phyloP scores from a whole-genome alignment of 2,888 invertebrate genomes.

The Eucera pruinosa region DNA sequence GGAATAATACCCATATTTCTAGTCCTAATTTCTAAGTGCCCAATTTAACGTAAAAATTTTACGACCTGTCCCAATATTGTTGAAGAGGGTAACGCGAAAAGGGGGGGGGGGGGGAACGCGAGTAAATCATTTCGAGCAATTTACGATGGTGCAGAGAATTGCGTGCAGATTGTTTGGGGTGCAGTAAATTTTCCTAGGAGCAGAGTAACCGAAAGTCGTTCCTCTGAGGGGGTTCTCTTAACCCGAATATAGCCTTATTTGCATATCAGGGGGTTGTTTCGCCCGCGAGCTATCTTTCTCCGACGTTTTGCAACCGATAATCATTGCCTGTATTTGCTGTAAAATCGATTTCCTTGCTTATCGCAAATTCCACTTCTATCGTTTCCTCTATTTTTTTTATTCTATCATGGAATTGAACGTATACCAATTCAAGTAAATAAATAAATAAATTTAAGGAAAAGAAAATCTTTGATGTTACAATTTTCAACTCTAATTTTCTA shows the following conservation, averaged over 20 bases:
- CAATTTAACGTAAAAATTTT: neutral
- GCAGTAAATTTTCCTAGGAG: conserved; percentile 58
- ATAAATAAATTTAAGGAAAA: too few species aligned
- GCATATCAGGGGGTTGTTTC: conserved; percentile 54
- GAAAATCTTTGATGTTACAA: too few species aligned
- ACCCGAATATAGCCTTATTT: conserved; percentile 65
- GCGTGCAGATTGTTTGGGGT: conserved; percentile 26
- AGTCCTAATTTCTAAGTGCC: too few species aligned
- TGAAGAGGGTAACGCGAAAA: neutral
- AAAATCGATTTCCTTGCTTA: conserved; percentile 34
- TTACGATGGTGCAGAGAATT: conserved; percentile 20
- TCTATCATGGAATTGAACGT: too few species aligned
- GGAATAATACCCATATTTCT: too few species aligned
- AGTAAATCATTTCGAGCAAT: conserved; percentile 52
- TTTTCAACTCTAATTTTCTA: too few species aligned
- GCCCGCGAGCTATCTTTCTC: conserved; percentile 42
- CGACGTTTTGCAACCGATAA: conserved; percentile 21
- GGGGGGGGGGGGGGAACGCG: neutral
- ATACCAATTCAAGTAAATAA: too few species aligned
- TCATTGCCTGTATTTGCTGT: conserved; percentile 48
- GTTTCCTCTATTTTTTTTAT: too few species aligned
- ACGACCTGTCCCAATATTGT: neutral
- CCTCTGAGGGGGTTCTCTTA: conserved; percentile 57
- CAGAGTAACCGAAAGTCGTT: conserved; percentile 35
- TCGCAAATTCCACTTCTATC: conserved; percentile 6